Evolutionary conservation across 2,888 invertebrate species (phyloP).

Genomic region (Pheosia gnoma): DNA sequence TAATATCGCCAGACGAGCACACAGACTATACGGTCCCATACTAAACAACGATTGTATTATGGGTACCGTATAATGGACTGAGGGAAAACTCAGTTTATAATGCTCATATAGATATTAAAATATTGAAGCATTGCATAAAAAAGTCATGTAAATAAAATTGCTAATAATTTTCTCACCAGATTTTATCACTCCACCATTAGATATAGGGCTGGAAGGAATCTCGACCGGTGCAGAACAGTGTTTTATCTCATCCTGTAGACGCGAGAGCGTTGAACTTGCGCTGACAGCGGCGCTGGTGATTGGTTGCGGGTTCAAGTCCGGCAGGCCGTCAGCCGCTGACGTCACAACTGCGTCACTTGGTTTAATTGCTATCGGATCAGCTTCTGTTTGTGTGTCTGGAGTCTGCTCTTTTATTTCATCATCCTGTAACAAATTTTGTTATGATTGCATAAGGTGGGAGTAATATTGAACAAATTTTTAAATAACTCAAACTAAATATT

Average conservation of each 20-base stretch:
- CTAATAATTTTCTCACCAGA: conserved; percentile 19
- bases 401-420: conserved; percentile 8
- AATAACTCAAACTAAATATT: no score
- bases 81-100: no score
- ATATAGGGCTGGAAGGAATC: conserved; percentile 17
- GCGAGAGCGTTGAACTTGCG: neutral
- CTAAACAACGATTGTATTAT: no score
- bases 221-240: conserved; percentile 13
- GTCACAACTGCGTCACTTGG: conserved; percentile 20
- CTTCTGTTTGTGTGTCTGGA: conserved; percentile 3
- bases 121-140: no score
- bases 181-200: conserved; percentile 26
- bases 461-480: no score
- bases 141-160: no score
- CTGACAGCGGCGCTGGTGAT: conserved; percentile 12
- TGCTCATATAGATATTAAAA: no score
- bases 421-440: conserved; percentile 1
- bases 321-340: conserved; percentile 24
- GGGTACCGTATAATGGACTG: no score
- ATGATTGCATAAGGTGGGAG: no score
- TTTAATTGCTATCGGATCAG: conserved; percentile 5
- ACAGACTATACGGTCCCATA: no score
- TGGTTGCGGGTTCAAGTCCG: conserved; percentile 40
- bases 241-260: conserved; percentile 3
- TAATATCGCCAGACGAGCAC: no score